Percentiles rank a stretch among this genome's conserved stretches.
Conservation (phyloP, 2,888 invertebrate genomes). For the Lissocephala sabroskyi region DNA sequence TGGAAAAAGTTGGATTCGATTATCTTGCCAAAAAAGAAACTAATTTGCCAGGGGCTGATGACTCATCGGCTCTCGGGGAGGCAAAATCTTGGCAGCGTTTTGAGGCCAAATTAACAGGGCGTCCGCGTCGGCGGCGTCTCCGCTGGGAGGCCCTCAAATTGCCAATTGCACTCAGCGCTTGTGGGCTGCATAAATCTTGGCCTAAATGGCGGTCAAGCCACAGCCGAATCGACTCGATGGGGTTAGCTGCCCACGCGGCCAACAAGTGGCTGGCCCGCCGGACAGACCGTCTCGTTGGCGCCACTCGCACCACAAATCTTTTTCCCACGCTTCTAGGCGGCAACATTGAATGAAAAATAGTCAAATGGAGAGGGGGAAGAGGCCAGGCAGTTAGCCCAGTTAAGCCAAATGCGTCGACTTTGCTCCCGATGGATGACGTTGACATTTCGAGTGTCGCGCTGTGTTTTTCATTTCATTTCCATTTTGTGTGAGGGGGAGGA, state of each 20-base stretch:
- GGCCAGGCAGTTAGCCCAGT: not conserved
- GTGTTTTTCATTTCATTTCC: constrained; percentile 23
- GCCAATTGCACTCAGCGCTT: too few species aligned
- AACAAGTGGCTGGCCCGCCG: too few species aligned
- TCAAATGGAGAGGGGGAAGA: not conserved
- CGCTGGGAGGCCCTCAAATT: too few species aligned
- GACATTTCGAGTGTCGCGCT: constrained; percentile 54
- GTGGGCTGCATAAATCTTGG: too few species aligned
- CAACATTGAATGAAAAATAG: too few species aligned
- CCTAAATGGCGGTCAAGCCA: too few species aligned
- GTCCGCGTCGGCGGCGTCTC: too few species aligned
- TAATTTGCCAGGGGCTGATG: not conserved
- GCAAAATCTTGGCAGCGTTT: too few species aligned
- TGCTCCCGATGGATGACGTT: constrained; percentile 42
- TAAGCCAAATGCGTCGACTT: constrained; percentile 19
- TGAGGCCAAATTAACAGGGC: too few species aligned
- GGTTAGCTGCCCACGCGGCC: too few species aligned
- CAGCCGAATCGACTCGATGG: too few species aligned
- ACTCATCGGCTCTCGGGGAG: too few species aligned
- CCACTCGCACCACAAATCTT: constrained; percentile 38
- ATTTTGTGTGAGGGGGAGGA: constrained; percentile 13
- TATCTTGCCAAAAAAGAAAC: constrained; percentile 7
- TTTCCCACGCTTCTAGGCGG: constrained; percentile 11
- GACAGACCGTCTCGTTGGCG: constrained; percentile 9
- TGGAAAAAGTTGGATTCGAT: not conserved